A percentile compares a stretch with the other conserved stretches of the same genome.
These are phyloP conservation scores for Oryctes rhinoceros DNA, from an alignment of 1,140 invertebrate species.

Conservation along the genomic window DNA sequence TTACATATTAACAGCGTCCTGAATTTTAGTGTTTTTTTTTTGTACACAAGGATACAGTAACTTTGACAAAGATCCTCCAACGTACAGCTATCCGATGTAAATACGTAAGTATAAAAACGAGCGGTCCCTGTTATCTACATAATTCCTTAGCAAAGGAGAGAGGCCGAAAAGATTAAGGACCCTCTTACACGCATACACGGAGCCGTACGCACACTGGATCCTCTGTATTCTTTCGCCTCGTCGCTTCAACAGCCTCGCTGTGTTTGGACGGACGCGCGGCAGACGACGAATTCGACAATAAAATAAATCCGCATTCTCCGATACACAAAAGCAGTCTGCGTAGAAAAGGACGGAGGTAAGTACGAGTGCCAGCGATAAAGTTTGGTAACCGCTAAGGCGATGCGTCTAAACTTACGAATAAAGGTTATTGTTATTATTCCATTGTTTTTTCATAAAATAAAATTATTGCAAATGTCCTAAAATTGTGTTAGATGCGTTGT, in stretches of 20 bases:
- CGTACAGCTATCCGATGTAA: neutral
- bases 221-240: conserved; percentile 6
- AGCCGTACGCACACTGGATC: conserved; percentile 10
- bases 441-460: no score
- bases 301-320: conserved; percentile 32
- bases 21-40: no score
- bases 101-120: neutral
- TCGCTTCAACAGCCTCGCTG: neutral
- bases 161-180: conserved; percentile 14
- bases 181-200: neutral
- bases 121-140: neutral
- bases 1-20: no score
- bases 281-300: conserved; percentile 31
- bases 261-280: conserved; percentile 4
- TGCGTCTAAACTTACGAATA: no score
- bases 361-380: conserved; percentile 4
- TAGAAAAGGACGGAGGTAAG: neutral
- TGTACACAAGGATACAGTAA: no score
- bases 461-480: no score
- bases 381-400: no score
- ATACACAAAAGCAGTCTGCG: conserved; percentile 7
- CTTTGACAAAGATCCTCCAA: no score
- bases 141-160: neutral
- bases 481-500: no score
- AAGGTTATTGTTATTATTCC: no score